Base-by-base conservation (phyloP, 2,888 invertebrate species). In the Caenorhabditis zanzibari region DNA sequence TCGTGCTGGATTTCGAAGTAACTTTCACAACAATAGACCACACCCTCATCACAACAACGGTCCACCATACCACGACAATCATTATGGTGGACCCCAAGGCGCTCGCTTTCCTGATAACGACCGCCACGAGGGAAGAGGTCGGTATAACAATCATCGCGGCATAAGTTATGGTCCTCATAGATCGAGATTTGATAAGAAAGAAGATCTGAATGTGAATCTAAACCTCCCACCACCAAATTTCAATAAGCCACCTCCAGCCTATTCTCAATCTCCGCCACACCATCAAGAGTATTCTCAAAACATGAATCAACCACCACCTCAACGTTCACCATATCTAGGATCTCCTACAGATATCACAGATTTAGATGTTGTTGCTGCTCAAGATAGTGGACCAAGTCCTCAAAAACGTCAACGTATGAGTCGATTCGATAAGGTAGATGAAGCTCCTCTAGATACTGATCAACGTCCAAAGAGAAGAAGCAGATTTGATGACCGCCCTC, bases 361-460 rank as follows among this genome's bases (percentile, higher is more conserved):
- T 6, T 5, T 19, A 7, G 47, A 47, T n/a, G 19, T 47, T 19
- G 47, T 19, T 19, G 47, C 7, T 47, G 19, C 47, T 32, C n/a
- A 26, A 19, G 58, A 35, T 9, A 35, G 35, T n/a, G n/a, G n/a
- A 7, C 2, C 58, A 41, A 41, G 41, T 24, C 41, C 61, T 10
- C 41, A 22, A 24, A 73, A 73, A 19, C 73, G 44, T 32, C 9
- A 16, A 10, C 22, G 73, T 0, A 35, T 38, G 3, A 76, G 76
- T 22, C 58, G 76, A 24, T 76, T 76, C 19, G 76, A 76, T 24
- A 63, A 66, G 24, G 28, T 52, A 3, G 63, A 64, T 2, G 64
- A 74, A 10, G 2, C 12, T n/a, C 7, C 28, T 12, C 22, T 9
- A 5, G 75, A 75, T 19, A 4, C 26, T 0, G 75, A 75, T 24